These are phyloP conservation scores for Tenthredo notha DNA, from an alignment of 2,888 invertebrate species.

Conservation along the genomic window DNA sequence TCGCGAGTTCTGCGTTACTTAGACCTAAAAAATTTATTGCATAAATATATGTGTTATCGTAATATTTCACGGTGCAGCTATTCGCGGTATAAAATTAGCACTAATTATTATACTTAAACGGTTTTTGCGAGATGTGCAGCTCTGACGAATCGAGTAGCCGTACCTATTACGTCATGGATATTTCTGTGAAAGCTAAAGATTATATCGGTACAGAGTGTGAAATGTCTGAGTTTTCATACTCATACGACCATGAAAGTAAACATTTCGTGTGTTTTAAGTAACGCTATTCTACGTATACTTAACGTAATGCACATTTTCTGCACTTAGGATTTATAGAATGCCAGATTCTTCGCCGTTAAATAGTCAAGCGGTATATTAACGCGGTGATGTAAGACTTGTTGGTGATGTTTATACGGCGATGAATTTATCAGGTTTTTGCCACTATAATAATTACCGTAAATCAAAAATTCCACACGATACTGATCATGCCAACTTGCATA, in stretches of 20 bases:
- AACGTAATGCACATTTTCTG: not conserved
- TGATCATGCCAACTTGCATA: not conserved
- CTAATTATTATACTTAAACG: not conserved
- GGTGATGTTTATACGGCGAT: slow-evolving; percentile 16
- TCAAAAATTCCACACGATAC: not conserved
- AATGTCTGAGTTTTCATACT: not conserved
- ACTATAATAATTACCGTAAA: not conserved
- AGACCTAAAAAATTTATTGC: not conserved
- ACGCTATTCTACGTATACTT: not conserved
- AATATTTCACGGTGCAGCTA: not conserved
- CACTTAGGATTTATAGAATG: not conserved
- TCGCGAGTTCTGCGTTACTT: not conserved
- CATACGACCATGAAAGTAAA: slow-evolving; percentile 1
- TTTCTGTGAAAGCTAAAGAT: not conserved
- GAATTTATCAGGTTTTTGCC: slow-evolving; percentile 15
- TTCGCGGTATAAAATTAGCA: not conserved
- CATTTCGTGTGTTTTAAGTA: not conserved
- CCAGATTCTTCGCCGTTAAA: not conserved
- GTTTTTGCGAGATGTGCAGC: slow-evolving; percentile 4
- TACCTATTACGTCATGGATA: not conserved
- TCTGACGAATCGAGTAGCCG: not conserved
- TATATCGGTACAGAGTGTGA: slow-evolving; percentile 12
- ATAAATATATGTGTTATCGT: not conserved
- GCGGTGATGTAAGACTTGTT: slow-evolving; percentile 34
- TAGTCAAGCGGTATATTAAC: slow-evolving; percentile 15